A percentile compares a stretch with the other conserved stretches of the same genome.
Conservation (phyloP, 2,797 vertebrate species). For the Fistularia tabacaria region DNA sequence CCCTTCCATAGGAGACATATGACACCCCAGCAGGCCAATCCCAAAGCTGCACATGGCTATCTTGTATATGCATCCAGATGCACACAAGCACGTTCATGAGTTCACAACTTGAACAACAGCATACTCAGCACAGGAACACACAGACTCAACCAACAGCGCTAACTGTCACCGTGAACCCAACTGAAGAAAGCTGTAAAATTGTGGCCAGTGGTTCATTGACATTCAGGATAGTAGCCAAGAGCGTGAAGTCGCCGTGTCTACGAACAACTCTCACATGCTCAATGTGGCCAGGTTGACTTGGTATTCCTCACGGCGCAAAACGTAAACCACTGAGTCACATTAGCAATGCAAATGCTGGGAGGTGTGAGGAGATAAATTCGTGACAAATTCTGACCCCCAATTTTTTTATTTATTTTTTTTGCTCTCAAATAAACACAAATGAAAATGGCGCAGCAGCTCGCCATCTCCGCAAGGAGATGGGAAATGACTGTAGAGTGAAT, state of each 20-base stretch:
- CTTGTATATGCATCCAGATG: no score
- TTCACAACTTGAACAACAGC: no score
- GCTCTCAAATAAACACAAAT: no score
- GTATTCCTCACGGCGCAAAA: slow-evolving; percentile 61
- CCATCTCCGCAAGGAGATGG: no score
- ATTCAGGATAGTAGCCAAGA: slow-evolving; percentile 49
- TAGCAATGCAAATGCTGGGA: slow-evolving; percentile 70
- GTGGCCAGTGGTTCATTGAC: slow-evolving; percentile 61
- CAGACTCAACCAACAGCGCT: slow-evolving; percentile 17
- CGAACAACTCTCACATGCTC: slow-evolving; percentile 39
- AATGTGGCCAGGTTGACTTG: slow-evolving; percentile 56
- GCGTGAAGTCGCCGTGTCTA: slow-evolving; percentile 36
- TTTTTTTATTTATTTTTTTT: no score
- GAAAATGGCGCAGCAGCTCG: no score
- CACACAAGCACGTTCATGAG: no score
- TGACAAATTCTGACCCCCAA: no score
- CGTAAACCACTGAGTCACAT: slow-evolving; percentile 64
- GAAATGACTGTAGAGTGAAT: no score
- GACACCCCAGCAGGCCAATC: slow-evolving; percentile 16
- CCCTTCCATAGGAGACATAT: slow-evolving; percentile 18
- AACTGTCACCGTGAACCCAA: slow-evolving; percentile 40
- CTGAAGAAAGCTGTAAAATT: slow-evolving; percentile 42
- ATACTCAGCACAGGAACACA: no score
- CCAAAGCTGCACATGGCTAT: slow-evolving; percentile 1
- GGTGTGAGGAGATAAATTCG: slow-evolving; percentile 15